These are phyloP conservation scores for Puffinus mauretanicus DNA, from an alignment of 2,113 vertebrate species.

Conservation along the genomic window DNA sequence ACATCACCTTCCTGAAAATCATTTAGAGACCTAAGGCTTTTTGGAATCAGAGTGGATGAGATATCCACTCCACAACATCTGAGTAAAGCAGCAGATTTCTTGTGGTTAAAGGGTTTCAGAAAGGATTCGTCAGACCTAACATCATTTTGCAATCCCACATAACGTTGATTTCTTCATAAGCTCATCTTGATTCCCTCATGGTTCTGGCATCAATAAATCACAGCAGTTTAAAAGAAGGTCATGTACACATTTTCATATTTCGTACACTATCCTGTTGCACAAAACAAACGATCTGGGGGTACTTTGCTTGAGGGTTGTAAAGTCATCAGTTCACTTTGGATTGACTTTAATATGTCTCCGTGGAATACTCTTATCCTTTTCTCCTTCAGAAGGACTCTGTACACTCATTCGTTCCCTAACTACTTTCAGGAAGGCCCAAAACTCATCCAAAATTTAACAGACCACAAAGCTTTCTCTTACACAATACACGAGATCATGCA, in stretches of 20 bases:
- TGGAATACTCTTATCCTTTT: slow-evolving; percentile 30
- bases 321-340: slow-evolving; percentile 42
- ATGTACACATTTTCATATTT: slow-evolving; percentile 50
- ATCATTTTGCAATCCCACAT: slow-evolving; percentile 30
- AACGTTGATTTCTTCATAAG: slow-evolving; percentile 13
- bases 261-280: not conserved
- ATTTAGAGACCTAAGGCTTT: not conserved
- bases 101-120: slow-evolving; percentile 42
- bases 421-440: slow-evolving; percentile 7
- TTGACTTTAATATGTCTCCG: slow-evolving; percentile 18
- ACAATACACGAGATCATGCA: not conserved
- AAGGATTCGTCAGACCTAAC: not conserved
- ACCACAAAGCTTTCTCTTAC: not conserved
- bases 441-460: not conserved
- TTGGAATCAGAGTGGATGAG: not conserved
- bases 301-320: slow-evolving; percentile 33
- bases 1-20: not conserved
- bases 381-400: not conserved
- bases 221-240: slow-evolving; percentile 49
- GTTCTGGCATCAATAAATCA: slow-evolving; percentile 44
- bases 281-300: slow-evolving; percentile 7
- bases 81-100: slow-evolving; percentile 15
- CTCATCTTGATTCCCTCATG: slow-evolving; percentile 4
- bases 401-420: slow-evolving; percentile 22
- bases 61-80: not conserved